Evolutionary conservation across 23 tunicate genomes (phyloP), one percentile per base, ranked within the genome.

Genomic region (Halocynthia roretzi): DNA sequence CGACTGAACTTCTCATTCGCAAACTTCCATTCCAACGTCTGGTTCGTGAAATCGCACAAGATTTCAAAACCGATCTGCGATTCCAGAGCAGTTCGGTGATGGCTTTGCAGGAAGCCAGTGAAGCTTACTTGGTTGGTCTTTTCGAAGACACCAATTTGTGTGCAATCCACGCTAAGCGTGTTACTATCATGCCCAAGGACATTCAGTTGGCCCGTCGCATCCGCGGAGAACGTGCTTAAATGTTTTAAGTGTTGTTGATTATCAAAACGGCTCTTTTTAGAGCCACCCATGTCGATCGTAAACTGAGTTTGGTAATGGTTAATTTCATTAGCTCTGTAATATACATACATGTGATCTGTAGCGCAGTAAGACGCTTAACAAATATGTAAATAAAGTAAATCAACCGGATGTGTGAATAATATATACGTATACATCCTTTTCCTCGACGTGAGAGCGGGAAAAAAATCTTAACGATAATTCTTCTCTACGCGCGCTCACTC

Each of bases 81-180:
- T 77, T 77, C 54, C 81, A 77, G 48, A 58, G 71, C 77, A 54
- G 77, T 61, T 60, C 83, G 11, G 77, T 80, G 15, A 70, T 69
- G 77, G 78, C 79, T 8, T 19, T 75, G 75, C 79, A 75, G 51
- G 79, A 75, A 75, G 79, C 79, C 2, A 75, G 79, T 51, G 75
- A 77, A 77, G 77, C 82, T 14, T 77, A 77, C 75, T 5, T 77
- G 15, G 82, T 91, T 20, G 97, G 97, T 18, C 75, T 91, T 56
- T 91, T 91, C 75, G 97, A 91, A 78, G 97, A 91, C 75, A 50
- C 82, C 52, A 77, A 77, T 51, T 5, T 77, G 72, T 77, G 81
- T 6, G 81, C 81, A 15, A 77, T 75, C 61, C 78, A 75, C 70
- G 78, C 78, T 20, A 53, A 52, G 70, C 63, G 78, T n/a, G 78